Evolutionary conservation across 2,888 invertebrate species (phyloP), one percentile per base, ranked within the genome.

Genomic region (Parnassius orleans): DNA sequence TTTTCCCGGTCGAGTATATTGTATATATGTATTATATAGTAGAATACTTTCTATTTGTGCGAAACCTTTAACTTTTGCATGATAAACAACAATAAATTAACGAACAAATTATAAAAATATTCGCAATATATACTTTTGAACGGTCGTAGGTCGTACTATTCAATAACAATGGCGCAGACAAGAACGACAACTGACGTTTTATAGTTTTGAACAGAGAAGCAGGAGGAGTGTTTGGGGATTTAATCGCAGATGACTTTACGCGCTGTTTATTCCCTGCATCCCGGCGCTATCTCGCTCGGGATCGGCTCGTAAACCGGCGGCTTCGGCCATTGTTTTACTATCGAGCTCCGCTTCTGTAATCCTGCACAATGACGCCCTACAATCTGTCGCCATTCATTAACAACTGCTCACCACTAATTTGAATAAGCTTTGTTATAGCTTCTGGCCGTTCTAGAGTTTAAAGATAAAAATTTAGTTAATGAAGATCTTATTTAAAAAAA

Each of bases 231-330:
- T 68, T 67, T 58, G 66, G 56, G 58, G 60, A 69, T 77, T 76
- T 72, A 72, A 79, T 74, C 70, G 71, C 66, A 76, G 73, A 79
- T 76, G 75, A 78, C 71, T 84, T 83, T 78, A 83, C 76, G 77
- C 78, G 74, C 77, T 84, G 80, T 85, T 86, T 84, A 85, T 83
- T 81, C 76, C 72, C 74, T 65, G 64, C 76, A 74, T 64, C 63
- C 72, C 69, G 72, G 74, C 74, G 75, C 73, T 81, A 84, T 86
- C 80, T 59, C 66, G 70, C 71, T 65, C 72, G 76, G 76, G 78
- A 86, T 83, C 84, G 74, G 78, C 78, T 82, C 83, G 77, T 86
- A 83, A 86, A 84, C 77, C 76, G 76, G 75, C 76, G 76, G 79
- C 75, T 73, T 74, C 71, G 72, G 76, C 77, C 78, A 83, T 84